A percentile compares a stretch with the other conserved stretches of the same genome.
Conservation (phyloP, 2,797 vertebrate genomes). For the Gephyroberyx darwinii region DNA sequence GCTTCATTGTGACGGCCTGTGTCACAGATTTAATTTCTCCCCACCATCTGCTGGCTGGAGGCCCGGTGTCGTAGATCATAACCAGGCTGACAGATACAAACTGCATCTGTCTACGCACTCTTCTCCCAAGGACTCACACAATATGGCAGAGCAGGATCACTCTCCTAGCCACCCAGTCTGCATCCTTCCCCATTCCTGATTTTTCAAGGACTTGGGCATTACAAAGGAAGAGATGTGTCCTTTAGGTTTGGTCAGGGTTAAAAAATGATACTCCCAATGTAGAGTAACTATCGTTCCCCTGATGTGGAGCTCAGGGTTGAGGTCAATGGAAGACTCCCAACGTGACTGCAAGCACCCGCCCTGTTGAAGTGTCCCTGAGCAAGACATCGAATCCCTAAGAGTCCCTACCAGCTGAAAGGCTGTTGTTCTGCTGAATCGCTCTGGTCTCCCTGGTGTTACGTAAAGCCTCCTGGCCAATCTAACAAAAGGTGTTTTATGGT, state of each 20-base stretch:
- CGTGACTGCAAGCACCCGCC: no score
- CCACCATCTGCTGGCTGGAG: slow-evolving; percentile 84
- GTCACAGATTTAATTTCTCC: slow-evolving; percentile 83
- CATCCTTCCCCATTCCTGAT: slow-evolving; percentile 53
- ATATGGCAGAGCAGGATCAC: slow-evolving; percentile 74
- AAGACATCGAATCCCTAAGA: not conserved
- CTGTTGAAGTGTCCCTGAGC: not conserved
- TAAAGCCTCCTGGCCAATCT: no score
- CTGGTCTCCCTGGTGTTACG: not conserved
- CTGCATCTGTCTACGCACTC: slow-evolving; percentile 79
- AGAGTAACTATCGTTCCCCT: no score
- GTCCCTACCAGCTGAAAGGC: no score
- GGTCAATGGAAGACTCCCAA: not conserved
- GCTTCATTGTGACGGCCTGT: slow-evolving; percentile 71
- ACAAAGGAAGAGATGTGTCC: slow-evolving; percentile 23
- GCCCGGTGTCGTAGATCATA: slow-evolving; percentile 79
- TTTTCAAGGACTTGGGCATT: slow-evolving; percentile 66
- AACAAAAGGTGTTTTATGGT: no score
- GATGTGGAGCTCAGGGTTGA: not conserved
- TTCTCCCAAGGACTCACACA: slow-evolving; percentile 81
- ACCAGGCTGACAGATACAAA: slow-evolving; percentile 81
- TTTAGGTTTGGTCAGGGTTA: slow-evolving; percentile 10
- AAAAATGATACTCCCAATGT: not conserved
- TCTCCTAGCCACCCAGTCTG: slow-evolving; percentile 69
- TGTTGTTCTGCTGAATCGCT: no score